phyloP scores from a whole-genome alignment of 2,113 vertebrate species.

The Pterophyllum scalare region DNA sequence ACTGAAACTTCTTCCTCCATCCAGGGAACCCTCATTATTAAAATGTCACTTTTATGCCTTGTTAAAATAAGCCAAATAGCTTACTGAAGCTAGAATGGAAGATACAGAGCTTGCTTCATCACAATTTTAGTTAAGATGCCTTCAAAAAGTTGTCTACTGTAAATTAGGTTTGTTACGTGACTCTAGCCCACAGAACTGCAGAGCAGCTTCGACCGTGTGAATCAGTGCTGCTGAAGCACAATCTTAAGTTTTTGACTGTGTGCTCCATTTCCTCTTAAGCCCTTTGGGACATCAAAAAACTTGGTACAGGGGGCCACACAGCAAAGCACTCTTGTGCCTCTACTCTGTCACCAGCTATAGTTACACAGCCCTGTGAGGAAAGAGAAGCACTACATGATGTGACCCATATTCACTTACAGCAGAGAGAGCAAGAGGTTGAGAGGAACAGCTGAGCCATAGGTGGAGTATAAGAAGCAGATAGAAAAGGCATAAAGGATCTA shows the following conservation, averaged over 20 bases:
- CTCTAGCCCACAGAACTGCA: constrained; percentile 26
- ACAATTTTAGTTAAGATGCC: neutral
- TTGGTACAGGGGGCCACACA: constrained; percentile 25
- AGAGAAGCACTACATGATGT: constrained; percentile 35
- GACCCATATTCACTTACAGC: constrained; percentile 65
- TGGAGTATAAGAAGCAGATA: neutral
- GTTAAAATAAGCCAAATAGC: neutral
- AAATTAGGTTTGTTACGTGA: constrained; percentile 20
- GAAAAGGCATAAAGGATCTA: neutral
- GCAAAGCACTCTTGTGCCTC: constrained; percentile 20
- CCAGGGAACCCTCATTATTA: neutral
- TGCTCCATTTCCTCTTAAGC: constrained; percentile 54
- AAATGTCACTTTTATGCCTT: neutral
- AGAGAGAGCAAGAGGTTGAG: constrained; percentile 29
- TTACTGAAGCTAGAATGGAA: neutral
- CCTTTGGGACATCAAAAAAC: constrained; percentile 41
- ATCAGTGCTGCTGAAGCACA: constrained; percentile 50
- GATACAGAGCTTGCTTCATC: neutral
- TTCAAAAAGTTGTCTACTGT: neutral
- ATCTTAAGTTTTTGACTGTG: constrained; percentile 13
- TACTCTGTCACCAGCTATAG: constrained; percentile 49
- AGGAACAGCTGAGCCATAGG: constrained; percentile 33
- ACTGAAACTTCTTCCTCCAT: neutral
- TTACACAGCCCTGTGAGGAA: constrained; percentile 39
- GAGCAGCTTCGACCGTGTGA: constrained; percentile 27